Base-by-base conservation (phyloP, 2,888 invertebrate genomes). In the Ecliptopera silaceata region DNA sequence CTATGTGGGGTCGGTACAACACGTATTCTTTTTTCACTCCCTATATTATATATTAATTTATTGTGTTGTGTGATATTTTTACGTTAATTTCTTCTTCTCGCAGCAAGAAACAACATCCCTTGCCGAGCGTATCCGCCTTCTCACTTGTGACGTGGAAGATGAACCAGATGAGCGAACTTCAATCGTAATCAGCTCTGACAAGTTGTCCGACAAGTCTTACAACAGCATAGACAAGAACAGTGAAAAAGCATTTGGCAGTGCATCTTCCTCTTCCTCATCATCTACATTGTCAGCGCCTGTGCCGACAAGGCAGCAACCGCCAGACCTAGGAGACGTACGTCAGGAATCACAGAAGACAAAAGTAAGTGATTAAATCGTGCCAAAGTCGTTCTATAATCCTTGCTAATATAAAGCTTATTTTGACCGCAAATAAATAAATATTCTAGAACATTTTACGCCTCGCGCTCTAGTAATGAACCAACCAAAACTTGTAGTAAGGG, bases 131-230 rank as follows among this genome's bases (percentile, higher is more conserved):
- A 96, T 97, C 65, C 94, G 96, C 43, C 95, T 96, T 75, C 87
- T 97, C 45, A 97, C 97, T 1, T 97, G 97, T 75, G 96, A 97
- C 78, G 95, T 96, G 34, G 97, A 97, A 60, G 96, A 96, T 43
- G 93, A 93, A 4, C 78, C 82, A 0, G 91, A 92, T 11, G 86
- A 82, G 12, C 88, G 92, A 3, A 91, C 93, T 0, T 94, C 95
- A 59, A 95, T 95, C 0, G 93, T 95, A 0, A 95, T 94, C 67
- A 94, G 71, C 68, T 84, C 72, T 49, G 94, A 94, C 67, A 94
- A 94, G 72, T 93, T 90, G 92, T 82, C 79, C 45, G 87, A 88
- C 63, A 70, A 88, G 60, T 81, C 83, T 44, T 84, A 79, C 92
- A 80, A 93, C 86, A 77, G 94, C 93, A 71, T 95, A 92, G 65